Percentiles rank a stretch among this genome's conserved stretches.
Conservation (phyloP, 2,797 vertebrate genomes). For the Lithobates pipiens region DNA sequence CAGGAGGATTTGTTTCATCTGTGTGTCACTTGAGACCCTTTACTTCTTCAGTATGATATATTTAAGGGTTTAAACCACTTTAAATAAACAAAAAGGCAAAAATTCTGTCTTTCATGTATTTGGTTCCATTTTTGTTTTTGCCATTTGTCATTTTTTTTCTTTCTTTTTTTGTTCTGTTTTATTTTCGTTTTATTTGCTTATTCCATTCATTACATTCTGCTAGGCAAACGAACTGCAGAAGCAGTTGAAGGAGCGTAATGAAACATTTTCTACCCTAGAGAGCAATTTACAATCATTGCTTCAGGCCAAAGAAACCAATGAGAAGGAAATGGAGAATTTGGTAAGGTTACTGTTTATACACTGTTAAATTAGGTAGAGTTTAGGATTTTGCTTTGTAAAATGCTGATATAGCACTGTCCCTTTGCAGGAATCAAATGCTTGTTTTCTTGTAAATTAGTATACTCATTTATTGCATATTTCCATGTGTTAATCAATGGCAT, state of each 20-base stretch:
- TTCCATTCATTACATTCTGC: slow-evolving; percentile 65
- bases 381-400: background rate
- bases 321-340: slow-evolving; percentile 84
- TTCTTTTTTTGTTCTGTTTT: slow-evolving; percentile 47
- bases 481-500: background rate
- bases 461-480: background rate
- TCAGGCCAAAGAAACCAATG: slow-evolving; percentile 82
- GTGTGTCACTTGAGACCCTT: too few species aligned
- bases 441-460: background rate
- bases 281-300: slow-evolving; percentile 79
- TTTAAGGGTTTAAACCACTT: too few species aligned
- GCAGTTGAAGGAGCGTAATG: slow-evolving; percentile 83
- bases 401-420: background rate
- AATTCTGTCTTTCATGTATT: background rate
- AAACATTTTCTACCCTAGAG: slow-evolving; percentile 82
- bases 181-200: slow-evolving; percentile 59
- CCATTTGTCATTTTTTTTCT: slow-evolving; percentile 59
- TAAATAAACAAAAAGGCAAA: too few species aligned
- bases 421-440: background rate
- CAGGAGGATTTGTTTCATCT: too few species aligned
- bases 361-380: background rate
- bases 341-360: slow-evolving; percentile 76
- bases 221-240: slow-evolving; percentile 84
- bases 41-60: too few species aligned
- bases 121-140: slow-evolving; percentile 24